Evolutionary conservation across 1,140 invertebrate species (phyloP).

Genomic region (Eumaeus atala): DNA sequence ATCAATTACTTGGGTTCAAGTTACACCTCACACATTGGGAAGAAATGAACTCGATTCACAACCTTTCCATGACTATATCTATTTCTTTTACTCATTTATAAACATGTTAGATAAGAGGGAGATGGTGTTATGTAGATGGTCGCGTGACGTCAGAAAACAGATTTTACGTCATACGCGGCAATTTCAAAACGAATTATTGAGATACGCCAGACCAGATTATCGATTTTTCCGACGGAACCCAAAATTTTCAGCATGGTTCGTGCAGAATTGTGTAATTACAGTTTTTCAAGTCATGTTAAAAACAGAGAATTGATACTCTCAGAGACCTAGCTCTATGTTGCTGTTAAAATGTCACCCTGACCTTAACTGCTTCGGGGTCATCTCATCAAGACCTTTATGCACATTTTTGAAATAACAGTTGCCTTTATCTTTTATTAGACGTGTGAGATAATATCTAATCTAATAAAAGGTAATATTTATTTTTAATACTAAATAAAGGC

Average conservation of each 20-base stretch:
- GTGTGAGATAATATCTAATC: too few relatives aligned
- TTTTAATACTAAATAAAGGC: too few relatives aligned
- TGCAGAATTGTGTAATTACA: too few relatives aligned
- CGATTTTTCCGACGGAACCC: constrained; percentile 40
- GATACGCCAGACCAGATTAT: constrained; percentile 56
- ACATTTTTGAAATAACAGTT: too few relatives aligned
- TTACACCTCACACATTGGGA: constrained; percentile 45
- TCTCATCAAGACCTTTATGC: constrained; percentile 14
- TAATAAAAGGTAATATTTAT: too few relatives aligned
- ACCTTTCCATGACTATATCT: constrained; percentile 44
- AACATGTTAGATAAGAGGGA: constrained; percentile 38
- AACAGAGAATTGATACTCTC: too few relatives aligned
- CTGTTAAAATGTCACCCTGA: constrained; percentile 9
- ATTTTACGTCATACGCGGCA: constrained; percentile 71
- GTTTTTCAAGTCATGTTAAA: too few relatives aligned
- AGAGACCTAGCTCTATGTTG: not conserved
- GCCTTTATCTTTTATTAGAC: too few relatives aligned
- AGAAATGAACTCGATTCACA: constrained; percentile 65
- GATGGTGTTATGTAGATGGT: constrained; percentile 29
- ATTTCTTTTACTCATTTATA: constrained; percentile 46
- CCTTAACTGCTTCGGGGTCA: not conserved
- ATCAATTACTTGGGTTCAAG: constrained; percentile 44
- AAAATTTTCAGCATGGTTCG: constrained; percentile 17
- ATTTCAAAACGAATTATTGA: constrained; percentile 62
- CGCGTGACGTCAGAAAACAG: constrained; percentile 52